Base-by-base conservation (phyloP, 2,888 invertebrate species). In the Synanthedon myopaeformis region DNA sequence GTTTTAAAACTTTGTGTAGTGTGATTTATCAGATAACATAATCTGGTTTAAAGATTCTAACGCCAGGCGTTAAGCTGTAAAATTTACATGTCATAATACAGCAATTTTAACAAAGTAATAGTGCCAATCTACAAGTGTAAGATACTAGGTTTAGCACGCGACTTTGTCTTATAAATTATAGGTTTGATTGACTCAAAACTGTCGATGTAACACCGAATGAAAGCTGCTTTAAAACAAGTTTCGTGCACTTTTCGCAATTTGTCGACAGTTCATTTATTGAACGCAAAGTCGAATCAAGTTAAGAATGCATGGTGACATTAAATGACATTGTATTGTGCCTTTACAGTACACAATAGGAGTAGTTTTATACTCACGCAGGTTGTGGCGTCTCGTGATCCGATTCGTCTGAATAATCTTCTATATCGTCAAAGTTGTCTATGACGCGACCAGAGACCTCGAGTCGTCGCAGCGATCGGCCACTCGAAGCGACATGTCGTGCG, bases 351-450 rank as follows among this genome's bases (percentile, higher is more conserved):
- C 2, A 28, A 3, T 10, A 35, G 35, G 10, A 35, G 35, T 10
- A 8, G 35, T 35, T 13, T 45, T 41, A 52, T 52, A 73, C 86
- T 85, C 61, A 87, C 86, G 84, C 83, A 4, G 81, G 79, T 56
- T 82, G 82, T 49, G 75, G 72, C 57, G 74, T 72, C 62, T 86
- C 86, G 65, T 82, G 72, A 55, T 86, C 86, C 0, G 84, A 85
- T 17, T 85, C 85, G 61, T 86, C 87, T 3, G 82, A 84, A 0
- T 64, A 70, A 61, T 76, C 84, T 35, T 84, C 87, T 19, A 88
- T 76, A 59, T 86, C 87, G 59, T 88, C 88, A 60, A 88, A 88
- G 70, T 88, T 88, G 74, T 88, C 88, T 57, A 88, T 88, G 65
- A 88, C 66, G 42, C 87, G 72, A 35, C 88, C 88, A 11, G 87